phyloP scores from a whole-genome alignment of 2,888 invertebrate species.

The Cheiracanthium punctorium region DNA sequence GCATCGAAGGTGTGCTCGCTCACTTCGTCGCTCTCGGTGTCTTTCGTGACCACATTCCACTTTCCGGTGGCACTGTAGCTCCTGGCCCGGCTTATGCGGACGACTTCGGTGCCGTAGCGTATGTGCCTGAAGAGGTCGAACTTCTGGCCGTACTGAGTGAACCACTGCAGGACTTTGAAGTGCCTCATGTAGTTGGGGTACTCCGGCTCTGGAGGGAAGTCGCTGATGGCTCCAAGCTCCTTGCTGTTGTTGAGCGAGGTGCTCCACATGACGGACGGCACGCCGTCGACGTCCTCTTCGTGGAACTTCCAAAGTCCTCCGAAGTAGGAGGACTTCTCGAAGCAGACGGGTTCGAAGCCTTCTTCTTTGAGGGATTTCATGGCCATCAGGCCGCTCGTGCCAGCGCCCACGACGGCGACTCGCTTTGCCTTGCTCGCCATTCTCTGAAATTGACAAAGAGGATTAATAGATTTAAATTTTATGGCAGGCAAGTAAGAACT shows the following conservation, averaged over 20 bases:
- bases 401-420: slow-evolving; percentile 75
- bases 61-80: background rate
- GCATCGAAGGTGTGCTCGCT: slow-evolving; percentile 74
- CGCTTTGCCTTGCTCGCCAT: slow-evolving; percentile 7
- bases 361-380: slow-evolving; percentile 76
- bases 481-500: no score
- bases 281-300: slow-evolving; percentile 59
- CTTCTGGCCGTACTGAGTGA: slow-evolving; percentile 66
- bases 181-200: slow-evolving; percentile 76
- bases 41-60: background rate
- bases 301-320: slow-evolving; percentile 75
- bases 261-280: slow-evolving; percentile 74
- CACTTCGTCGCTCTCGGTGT: background rate
- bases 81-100: background rate
- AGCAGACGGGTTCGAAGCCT: slow-evolving; percentile 74
- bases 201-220: slow-evolving; percentile 76
- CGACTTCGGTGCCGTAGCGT: slow-evolving; percentile 8
- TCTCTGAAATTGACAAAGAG: background rate
- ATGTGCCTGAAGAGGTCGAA: slow-evolving; percentile 71
- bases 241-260: slow-evolving; percentile 76
- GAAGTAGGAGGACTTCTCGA: slow-evolving; percentile 74
- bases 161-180: background rate
- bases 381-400: slow-evolving; percentile 76
- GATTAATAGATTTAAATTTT: no score
- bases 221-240: slow-evolving; percentile 75